Evolutionary conservation across 2,797 vertebrate genomes (phyloP), one percentile per base, ranked within the genome.

Genomic region (Acestrorhynchus altus): DNA sequence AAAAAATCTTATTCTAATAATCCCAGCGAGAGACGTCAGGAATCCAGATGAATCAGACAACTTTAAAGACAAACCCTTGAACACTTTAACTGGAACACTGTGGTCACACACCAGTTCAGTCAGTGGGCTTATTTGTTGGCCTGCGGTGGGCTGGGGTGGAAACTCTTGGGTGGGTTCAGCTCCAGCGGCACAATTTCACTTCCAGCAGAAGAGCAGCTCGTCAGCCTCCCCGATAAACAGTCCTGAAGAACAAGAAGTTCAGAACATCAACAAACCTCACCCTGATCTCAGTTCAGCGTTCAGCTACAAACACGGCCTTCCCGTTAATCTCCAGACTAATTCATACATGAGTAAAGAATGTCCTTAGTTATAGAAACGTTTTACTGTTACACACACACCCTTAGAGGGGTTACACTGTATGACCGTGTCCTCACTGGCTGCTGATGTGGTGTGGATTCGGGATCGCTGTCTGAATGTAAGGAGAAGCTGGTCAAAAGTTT

Each of bases 101-200:
- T 42, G 69, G 57, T 39, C n/a, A 44, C 12, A 57, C 20, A 16
- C 46, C 24, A 35, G 16, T 57, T 24, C 40, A 22, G 54, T 24
- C 39, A 26, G 35, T 46, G 22, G 15, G 8, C 68, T 78, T 18
- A 65, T 61, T 63, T 39, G 10, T 66, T 74, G 16, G 59, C 67
- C 88, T 96, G 95, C 90, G 95, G 94, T 1, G 96, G 96, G 80
- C 96, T 97, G 59, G 95, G 94, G 82, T 96, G 94, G 95, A 96
- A 96, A 93, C 96, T 97, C 95, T 95, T 96, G 83, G 96, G 96
- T 74, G 96, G 96, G 87, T 97, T 95, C 20, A 95, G 94, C 83
- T 96, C 92, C 90, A 96, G 86, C 77, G 96, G 97, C 74, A 94
- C 95, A 90, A 95, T 94, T 83, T 97, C 95, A 88, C 95, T 96